These are phyloP conservation scores for Pristionchus mayeri DNA, from an alignment of 2,888 invertebrate species.

Conservation along the genomic window DNA sequence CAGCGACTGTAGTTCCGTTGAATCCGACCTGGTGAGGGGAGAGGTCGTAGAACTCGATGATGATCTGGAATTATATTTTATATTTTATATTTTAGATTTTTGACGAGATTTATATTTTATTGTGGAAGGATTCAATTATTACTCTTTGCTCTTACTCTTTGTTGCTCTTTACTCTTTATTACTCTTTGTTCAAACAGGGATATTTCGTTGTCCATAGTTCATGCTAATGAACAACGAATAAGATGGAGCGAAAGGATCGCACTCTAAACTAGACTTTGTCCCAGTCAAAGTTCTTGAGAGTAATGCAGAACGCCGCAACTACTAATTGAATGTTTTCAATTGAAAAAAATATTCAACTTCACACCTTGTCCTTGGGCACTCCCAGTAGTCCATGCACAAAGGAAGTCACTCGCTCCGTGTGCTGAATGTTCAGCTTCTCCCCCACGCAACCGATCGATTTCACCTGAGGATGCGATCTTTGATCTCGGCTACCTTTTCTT, in stretches of 20 bases:
- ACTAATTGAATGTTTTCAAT: too few species aligned
- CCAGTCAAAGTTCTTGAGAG: background rate
- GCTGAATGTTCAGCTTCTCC: slow-evolving; percentile 42
- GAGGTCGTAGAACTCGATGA: slow-evolving; percentile 49
- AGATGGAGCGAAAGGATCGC: too few species aligned
- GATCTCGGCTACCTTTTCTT: background rate
- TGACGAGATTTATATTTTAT: background rate
- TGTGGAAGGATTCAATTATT: background rate
- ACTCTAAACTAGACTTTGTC: background rate
- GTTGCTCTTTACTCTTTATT: too few species aligned
- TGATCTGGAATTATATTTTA: slow-evolving; percentile 19
- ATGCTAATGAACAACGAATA: too few species aligned
- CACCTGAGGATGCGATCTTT: slow-evolving; percentile 19
- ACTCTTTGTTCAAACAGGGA: too few species aligned
- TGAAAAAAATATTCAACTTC: background rate
- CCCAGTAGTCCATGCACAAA: background rate
- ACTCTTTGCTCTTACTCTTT: background rate
- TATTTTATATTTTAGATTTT: background rate
- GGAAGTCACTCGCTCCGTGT: slow-evolving; percentile 40
- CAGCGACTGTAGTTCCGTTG: slow-evolving; percentile 49
- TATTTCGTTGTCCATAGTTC: too few species aligned
- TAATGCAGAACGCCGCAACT: too few species aligned
- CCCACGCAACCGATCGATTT: slow-evolving; percentile 50
- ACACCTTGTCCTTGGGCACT: slow-evolving; percentile 46
- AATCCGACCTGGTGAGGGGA: slow-evolving; percentile 49